These are phyloP conservation scores for Liasis olivaceus DNA, from an alignment of 2,797 vertebrate species.

Conservation along the genomic window DNA sequence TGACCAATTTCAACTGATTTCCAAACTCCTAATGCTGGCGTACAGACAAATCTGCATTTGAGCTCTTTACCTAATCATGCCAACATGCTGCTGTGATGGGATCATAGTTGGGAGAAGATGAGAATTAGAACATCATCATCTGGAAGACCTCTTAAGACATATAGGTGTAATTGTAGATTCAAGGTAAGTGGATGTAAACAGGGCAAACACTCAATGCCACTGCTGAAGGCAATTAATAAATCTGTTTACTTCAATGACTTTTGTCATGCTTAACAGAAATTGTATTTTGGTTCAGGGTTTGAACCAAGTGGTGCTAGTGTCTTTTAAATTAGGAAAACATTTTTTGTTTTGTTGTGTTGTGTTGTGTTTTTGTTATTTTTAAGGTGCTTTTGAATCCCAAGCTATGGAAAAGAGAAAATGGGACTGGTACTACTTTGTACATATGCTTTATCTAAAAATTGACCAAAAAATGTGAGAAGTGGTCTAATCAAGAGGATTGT, in stretches of 20 bases:
- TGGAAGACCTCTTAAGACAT: neutral
- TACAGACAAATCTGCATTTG: neutral
- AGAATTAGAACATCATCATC: neutral
- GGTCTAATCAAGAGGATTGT: neutral
- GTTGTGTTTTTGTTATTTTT: neutral
- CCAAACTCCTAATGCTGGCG: neutral
- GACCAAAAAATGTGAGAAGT: neutral
- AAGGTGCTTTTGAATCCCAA: neutral
- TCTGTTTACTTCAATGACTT: neutral
- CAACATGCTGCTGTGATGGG: neutral
- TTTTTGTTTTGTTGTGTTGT: too few species aligned
- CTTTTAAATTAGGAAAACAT: neutral
- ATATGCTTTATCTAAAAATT: neutral
- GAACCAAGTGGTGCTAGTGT: neutral
- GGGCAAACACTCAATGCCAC: neutral
- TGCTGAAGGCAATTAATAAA: neutral
- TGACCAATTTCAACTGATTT: neutral
- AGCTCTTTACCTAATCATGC: neutral
- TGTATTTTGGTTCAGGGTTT: neutral
- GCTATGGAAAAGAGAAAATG: neutral
- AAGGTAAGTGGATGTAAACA: neutral
- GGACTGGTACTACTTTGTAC: neutral
- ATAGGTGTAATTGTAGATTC: neutral
- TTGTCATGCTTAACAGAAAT: neutral
- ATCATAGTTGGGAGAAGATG: neutral